Percentiles rank a stretch among this genome's conserved stretches.
Conservation (phyloP, 2,888 invertebrate species). For the Eupithecia insigniata region DNA sequence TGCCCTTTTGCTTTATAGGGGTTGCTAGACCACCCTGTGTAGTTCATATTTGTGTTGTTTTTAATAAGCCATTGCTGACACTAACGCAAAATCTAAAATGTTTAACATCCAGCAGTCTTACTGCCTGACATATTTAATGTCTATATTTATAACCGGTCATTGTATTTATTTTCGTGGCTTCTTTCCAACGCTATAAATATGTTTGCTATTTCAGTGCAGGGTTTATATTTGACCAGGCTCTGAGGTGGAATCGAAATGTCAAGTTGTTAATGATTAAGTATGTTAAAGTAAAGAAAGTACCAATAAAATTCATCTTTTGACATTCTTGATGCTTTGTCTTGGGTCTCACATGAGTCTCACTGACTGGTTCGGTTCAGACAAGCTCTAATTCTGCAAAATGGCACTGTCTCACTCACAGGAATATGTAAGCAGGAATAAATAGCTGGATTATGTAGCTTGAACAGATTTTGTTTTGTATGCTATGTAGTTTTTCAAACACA, state of each 20-base stretch:
- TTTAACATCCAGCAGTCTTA: not conserved
- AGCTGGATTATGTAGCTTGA: not conserved
- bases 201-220: slow-evolving; percentile 2
- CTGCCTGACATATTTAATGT: not conserved
- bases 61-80: not conserved
- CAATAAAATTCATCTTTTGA: not conserved
- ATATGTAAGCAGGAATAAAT: not conserved
- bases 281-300: not conserved
- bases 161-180: slow-evolving; percentile 20
- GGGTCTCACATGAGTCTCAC: not conserved
- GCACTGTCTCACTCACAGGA: too few species aligned
- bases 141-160: slow-evolving; percentile 14
- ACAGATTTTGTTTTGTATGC: not conserved
- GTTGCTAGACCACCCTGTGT: not conserved
- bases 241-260: not conserved
- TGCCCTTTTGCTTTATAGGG: not conserved
- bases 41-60: too few species aligned
- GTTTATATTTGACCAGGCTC: not conserved
- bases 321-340: not conserved
- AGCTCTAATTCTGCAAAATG: not conserved
- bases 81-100: not conserved
- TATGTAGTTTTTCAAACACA: not conserved
- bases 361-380: not conserved
- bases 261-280: not conserved
- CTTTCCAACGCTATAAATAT: slow-evolving; percentile 30